Evolutionary conservation across 2,113 vertebrate species (phyloP).

Genomic region (Phocoena phocoena): DNA sequence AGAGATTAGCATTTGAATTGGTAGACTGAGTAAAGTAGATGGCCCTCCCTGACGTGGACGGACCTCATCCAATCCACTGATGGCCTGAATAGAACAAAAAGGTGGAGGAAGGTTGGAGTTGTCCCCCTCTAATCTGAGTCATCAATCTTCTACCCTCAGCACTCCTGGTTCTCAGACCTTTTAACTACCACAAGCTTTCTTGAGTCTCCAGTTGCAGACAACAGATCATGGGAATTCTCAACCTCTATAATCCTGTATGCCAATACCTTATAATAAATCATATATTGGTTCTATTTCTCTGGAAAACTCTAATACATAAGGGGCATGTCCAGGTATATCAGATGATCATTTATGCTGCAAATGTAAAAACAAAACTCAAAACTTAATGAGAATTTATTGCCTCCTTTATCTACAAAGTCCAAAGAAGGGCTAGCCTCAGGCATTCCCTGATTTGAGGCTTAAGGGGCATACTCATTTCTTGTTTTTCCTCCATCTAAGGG

Average conservation of each 20-base stretch:
- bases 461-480: not conserved
- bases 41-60: not conserved
- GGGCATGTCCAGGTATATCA: not conserved
- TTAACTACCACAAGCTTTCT: not conserved
- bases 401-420: not conserved
- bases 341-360: not conserved
- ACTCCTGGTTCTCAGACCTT: not conserved
- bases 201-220: not conserved
- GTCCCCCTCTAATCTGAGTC: not conserved
- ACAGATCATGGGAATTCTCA: not conserved
- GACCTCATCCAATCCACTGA: not conserved
- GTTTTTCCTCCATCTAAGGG: not conserved
- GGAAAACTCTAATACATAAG: not conserved
- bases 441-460: not conserved
- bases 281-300: not conserved
- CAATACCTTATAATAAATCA: not conserved
- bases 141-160: not conserved
- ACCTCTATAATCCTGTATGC: not conserved
- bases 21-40: not conserved
- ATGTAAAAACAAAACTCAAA: not conserved
- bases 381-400: not conserved
- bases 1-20: constrained; percentile 1
- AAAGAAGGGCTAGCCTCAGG: not conserved
- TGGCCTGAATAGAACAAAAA: not conserved
- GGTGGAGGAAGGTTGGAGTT: not conserved